Base-by-base conservation (phyloP, 2,888 invertebrate genomes). In the Sclerodermus sp. region DNA sequence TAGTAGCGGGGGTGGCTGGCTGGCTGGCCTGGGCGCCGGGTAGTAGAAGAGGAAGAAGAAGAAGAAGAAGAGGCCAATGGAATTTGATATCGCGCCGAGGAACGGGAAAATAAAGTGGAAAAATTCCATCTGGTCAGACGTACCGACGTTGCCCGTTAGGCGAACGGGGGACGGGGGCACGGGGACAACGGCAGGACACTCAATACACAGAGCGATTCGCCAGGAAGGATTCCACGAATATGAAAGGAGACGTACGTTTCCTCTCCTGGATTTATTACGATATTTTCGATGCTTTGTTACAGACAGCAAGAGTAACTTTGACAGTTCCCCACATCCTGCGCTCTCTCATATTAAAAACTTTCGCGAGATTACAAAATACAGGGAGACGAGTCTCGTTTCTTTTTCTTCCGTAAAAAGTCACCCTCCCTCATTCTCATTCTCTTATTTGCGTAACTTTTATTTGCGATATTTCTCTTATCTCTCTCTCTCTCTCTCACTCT, bases 21-120 rank as follows among this genome's bases (percentile, higher is more conserved):
- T n/a, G n/a, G n/a, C n/a, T n/a, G n/a, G n/a, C n/a, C n/a, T n/a
- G n/a, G 15, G 36, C 31, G 42, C 44, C n/a, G 16, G 32, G 16
- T 23, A 34, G 40, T 32, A 37, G 10, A 23, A 8, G 8, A 23
- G 23, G 23, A 23, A 23, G 3, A 23, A 23, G 23, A 23, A 8
- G 8, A 23, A 23, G 18, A 9, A 40, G 32, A 49, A 51, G 51
- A 41, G 55, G 57, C 47, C 56, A 51, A 54, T 50, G 68, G 68
- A 71, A 72, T 73, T 68, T 67, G 64, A 73, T 73, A 73, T 70
- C 60, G 57, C 30, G 38, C 56, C 57, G 45, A 51, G 32, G 51
- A 51, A 39, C 42, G 52, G 56, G 60, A 67, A 68, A 73, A 72
- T 73, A 71, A 67, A 71, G 68, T 67, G 60, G 67, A 63, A 65